A percentile compares a stretch with the other conserved stretches of the same genome.
Evolutionary conservation across 1,140 invertebrate genomes (phyloP).

Genomic region (Liolophura sinensis): DNA sequence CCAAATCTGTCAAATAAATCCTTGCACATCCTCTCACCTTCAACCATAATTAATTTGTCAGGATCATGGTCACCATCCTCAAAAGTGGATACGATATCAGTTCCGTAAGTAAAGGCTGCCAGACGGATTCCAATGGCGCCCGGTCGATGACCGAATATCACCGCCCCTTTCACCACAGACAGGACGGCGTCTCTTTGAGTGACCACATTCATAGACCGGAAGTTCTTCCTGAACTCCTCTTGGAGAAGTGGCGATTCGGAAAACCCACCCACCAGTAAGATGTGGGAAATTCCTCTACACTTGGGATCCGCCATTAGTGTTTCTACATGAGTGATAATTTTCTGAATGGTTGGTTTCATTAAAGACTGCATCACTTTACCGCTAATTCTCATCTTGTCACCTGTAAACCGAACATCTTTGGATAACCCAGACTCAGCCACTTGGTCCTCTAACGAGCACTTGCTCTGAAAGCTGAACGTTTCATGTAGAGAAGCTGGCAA

Average conservation of each 20-base stretch:
- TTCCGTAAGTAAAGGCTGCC: conserved; percentile 28
- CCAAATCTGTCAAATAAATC: no score
- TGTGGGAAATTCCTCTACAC: conserved; percentile 12
- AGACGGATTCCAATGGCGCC: conserved; percentile 19
- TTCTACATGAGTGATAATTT: conserved; percentile 22
- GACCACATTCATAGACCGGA: conserved; percentile 15
- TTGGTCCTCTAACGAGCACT: no score
- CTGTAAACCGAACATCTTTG: neutral
- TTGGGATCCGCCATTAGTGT: conserved; percentile 13
- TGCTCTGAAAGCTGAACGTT: no score
- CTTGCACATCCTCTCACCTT: no score
- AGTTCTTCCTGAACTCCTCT: conserved; percentile 10
- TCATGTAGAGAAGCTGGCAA: no score
- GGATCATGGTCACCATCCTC: conserved; percentile 6
- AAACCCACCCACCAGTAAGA: conserved; percentile 30
- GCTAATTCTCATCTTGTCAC: conserved; percentile 27
- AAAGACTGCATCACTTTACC: conserved; percentile 10
- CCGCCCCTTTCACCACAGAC: conserved; percentile 29
- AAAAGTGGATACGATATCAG: conserved; percentile 14
- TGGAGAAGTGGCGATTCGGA: conserved; percentile 25
- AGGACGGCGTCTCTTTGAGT: conserved; percentile 24
- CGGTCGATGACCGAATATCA: conserved; percentile 31
- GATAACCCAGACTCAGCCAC: no score
- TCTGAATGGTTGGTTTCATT: conserved; percentile 19
- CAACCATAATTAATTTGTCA: no score